Evolutionary conservation across 2,797 vertebrate species (phyloP), one percentile per base, ranked within the genome.

Genomic region (Ctenochaetus hawaiiensis): DNA sequence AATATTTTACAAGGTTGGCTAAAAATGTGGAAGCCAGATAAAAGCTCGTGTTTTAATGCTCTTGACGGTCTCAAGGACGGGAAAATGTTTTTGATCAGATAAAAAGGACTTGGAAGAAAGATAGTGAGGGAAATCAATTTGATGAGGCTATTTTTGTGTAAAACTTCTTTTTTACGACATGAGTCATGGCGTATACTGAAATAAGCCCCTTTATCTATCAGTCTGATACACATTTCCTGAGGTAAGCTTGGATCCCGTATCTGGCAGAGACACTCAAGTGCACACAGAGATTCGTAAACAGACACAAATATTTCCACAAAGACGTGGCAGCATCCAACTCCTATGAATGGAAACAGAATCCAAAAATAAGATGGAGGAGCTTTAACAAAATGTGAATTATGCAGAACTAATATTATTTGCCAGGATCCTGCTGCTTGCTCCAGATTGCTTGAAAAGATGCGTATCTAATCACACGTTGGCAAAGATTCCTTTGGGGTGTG

Each of bases 361-460:
- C 71, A 84, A 81, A 82, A 89, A 87, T 86, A 85, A 75, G 67
- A 77, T 17, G 54, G 71, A 75, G 67, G 43, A 57, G 84, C 78
- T 77, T 67, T 48, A 78, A 89, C 72, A 82, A 87, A 90, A 86
- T 30, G 53, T 83, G 70, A 84, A 83, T 86, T 78, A 84, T 84
- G 63, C 81, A 83, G 74, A 88, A 86, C 72, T 80, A 69, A 89
- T 75, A 75, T 76, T 59, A 79, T 81, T 83, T 84, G 77, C 86
- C 88, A 83, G 80, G 51, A 82, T 89, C 78, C 72, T 54, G 77
- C 84, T 76, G 87, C 57, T 76, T 67, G 64, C 72, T 86, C 81
- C 82, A 83, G 86, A 89, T 89, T 85, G 78, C 76, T 82, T 77
- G 69, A 89, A 90, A 92, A 90, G 74, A 92, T 92, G 67, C 8